A percentile compares a stretch with the other conserved stretches of the same genome.
Conservation (phyloP, 2,888 invertebrate genomes). For the Candidula unifasciata region DNA sequence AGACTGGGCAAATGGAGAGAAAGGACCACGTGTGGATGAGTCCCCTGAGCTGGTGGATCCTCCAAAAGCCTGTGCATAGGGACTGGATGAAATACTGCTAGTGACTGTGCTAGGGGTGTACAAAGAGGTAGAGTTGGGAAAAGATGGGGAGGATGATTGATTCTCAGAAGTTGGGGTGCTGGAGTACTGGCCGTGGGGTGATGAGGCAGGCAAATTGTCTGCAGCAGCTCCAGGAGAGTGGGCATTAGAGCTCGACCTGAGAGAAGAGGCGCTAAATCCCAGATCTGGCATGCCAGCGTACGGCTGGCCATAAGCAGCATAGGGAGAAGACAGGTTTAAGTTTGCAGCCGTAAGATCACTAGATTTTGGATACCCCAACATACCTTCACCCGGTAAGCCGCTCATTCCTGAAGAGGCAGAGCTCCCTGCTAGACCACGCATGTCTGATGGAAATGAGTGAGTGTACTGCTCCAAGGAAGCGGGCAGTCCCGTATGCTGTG, state of each 20-base stretch:
- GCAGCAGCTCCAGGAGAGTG: conserved; percentile 43
- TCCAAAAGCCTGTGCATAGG: conserved; percentile 49
- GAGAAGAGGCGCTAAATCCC: conserved; percentile 40
- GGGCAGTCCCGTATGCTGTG: conserved; percentile 46
- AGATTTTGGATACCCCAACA: conserved; percentile 46
- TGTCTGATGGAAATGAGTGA: conserved; percentile 44
- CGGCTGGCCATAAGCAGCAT: conserved; percentile 46
- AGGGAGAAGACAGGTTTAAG: conserved; percentile 42
- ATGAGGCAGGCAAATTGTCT: conserved; percentile 43
- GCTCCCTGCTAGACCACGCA: conserved; percentile 40
- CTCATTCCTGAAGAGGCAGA: conserved; percentile 43
- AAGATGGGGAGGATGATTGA: conserved; percentile 46
- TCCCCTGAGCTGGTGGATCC: conserved; percentile 41
- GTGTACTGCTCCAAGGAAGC: conserved; percentile 44
- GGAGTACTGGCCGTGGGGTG: conserved; percentile 49
- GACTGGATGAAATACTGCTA: conserved; percentile 47
- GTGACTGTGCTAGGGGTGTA: conserved; percentile 47
- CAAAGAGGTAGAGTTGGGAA: conserved; percentile 42
- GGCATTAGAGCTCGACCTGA: conserved; percentile 27
- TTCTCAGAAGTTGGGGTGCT: conserved; percentile 49
- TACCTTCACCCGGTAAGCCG: conserved; percentile 37
- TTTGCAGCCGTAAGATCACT: conserved; percentile 46
- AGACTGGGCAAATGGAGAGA: conserved; percentile 50
- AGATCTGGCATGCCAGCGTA: conserved; percentile 47
- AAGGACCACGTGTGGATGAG: conserved; percentile 15